These are phyloP conservation scores for Polydrusus cervinus DNA, from an alignment of 2,888 invertebrate genomes.

Conservation along the genomic window DNA sequence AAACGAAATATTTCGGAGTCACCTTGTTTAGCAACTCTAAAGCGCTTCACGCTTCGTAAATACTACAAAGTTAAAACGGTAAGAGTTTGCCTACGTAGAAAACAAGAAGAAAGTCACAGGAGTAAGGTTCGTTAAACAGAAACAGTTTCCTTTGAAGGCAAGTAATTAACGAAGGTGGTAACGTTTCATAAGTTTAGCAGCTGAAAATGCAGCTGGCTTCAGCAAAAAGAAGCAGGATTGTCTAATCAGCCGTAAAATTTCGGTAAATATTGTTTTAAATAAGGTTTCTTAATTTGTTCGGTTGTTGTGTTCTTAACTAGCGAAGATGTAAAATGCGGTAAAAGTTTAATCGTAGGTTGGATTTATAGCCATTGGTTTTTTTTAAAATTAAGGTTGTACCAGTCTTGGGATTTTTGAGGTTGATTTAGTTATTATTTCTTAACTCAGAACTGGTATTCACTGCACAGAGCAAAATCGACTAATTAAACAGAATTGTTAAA, in stretches of 20 bases:
- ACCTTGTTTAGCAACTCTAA: background rate
- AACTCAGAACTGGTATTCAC: too few species aligned
- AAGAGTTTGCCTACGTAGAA: conserved; percentile 27
- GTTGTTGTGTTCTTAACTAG: conserved; percentile 16
- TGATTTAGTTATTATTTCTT: too few species aligned
- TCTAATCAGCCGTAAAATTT: conserved; percentile 41
- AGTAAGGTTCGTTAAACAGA: conserved; percentile 45
- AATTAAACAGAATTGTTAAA: too few species aligned
- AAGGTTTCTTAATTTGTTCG: conserved; percentile 30
- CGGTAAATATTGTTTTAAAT: conserved; percentile 28
- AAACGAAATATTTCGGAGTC: conserved; percentile 15
- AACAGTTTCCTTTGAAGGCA: conserved; percentile 60
- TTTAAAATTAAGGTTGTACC: too few species aligned
- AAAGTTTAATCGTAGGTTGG: too few species aligned
- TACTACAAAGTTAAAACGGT: background rate
- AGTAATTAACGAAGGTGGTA: conserved; percentile 54
- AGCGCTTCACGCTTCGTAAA: conserved; percentile 28
- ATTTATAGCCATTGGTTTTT: too few species aligned
- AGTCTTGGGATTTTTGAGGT: too few species aligned
- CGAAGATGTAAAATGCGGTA: too few species aligned
- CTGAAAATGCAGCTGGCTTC: conserved; percentile 53
- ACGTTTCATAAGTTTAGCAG: conserved; percentile 57
- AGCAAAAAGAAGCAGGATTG: conserved; percentile 45
- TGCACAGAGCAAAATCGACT: too few species aligned
- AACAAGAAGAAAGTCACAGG: conserved; percentile 14